Percentiles rank a stretch among this genome's conserved stretches.
phyloP scores from a whole-genome alignment of 2,797 vertebrate species.

The Crenichthys baileyi region DNA sequence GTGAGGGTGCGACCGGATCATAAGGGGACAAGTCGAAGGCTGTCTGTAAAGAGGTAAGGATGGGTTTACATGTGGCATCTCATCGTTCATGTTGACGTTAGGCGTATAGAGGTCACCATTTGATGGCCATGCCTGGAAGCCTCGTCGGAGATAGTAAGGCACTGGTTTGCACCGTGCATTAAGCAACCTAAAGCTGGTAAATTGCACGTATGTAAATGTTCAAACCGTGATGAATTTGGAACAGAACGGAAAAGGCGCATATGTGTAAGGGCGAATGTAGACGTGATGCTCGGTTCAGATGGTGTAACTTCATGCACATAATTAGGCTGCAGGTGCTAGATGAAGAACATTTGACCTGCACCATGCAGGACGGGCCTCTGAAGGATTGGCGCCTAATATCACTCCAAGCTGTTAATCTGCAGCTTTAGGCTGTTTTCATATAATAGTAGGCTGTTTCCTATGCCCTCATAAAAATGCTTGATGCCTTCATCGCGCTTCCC shows the following conservation, averaged over 20 bases:
- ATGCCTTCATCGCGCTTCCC: constrained; percentile 43
- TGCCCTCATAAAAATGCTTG: not conserved
- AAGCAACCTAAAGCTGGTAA: constrained; percentile 1
- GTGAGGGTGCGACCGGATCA: constrained; percentile 60
- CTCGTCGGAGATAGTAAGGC: constrained; percentile 39
- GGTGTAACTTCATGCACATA: not conserved
- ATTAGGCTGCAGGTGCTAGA: constrained; percentile 11
- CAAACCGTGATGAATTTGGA: not conserved
- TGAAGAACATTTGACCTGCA: constrained; percentile 34
- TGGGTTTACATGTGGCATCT: not conserved
- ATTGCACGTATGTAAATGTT: not conserved
- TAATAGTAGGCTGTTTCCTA: constrained; percentile 4
- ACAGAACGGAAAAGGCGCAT: not conserved
- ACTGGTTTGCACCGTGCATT: constrained; percentile 10
- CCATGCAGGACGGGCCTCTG: constrained; percentile 25
- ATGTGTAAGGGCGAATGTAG: not conserved
- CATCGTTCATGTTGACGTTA: not conserved
- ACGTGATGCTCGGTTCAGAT: not conserved
- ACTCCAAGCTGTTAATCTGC: constrained; percentile 6
- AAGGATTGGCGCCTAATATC: not conserved
- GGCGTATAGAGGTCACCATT: constrained; percentile 54
- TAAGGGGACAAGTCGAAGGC: constrained; percentile 70
- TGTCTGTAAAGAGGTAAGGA: constrained; percentile 76
- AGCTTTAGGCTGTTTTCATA: constrained; percentile 1
- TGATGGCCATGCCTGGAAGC: constrained; percentile 30